phyloP scores from a whole-genome alignment of 2,888 invertebrate genomes.

The Ormyrus labotus region DNA sequence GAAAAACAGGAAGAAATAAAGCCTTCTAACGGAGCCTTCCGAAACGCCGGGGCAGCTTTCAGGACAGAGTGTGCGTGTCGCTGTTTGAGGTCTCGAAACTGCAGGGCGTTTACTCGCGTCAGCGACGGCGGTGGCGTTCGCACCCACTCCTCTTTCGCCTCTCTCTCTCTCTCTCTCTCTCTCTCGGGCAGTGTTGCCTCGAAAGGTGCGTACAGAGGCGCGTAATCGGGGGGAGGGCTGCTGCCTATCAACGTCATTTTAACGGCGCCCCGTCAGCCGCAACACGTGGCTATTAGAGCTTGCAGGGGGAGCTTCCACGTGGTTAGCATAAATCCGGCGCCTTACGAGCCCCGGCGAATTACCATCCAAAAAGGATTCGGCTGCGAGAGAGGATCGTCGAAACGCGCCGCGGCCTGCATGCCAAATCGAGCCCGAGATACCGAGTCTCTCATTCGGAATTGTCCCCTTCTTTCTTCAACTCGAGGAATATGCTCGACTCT shows the following conservation, averaged over 20 bases:
- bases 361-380: conserved; percentile 47
- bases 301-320: conserved; percentile 7
- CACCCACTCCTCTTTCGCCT: too few species aligned
- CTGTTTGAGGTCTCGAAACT: conserved; percentile 6
- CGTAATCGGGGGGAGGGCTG: background rate
- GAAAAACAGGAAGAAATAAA: background rate
- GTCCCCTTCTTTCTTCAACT: too few species aligned
- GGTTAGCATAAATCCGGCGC: conserved; percentile 46
- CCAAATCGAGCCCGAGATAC: conserved; percentile 23
- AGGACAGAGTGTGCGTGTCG: conserved; percentile 14
- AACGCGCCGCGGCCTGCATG: conserved; percentile 24
- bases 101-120: background rate
- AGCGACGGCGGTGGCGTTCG: too few species aligned
- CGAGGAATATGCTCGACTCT: too few species aligned
- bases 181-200: too few species aligned
- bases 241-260: conserved; percentile 47
- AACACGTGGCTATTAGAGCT: conserved; percentile 22
- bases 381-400: background rate
- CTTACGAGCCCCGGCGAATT: conserved; percentile 37
- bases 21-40: too few species aligned
- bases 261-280: conserved; percentile 30
- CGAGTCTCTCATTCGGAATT: too few species aligned
- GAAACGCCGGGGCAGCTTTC: background rate
- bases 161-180: background rate
- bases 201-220: too few species aligned